Conservation (phyloP, 2,797 vertebrate genomes). For the Adelosebastes latens region DNA sequence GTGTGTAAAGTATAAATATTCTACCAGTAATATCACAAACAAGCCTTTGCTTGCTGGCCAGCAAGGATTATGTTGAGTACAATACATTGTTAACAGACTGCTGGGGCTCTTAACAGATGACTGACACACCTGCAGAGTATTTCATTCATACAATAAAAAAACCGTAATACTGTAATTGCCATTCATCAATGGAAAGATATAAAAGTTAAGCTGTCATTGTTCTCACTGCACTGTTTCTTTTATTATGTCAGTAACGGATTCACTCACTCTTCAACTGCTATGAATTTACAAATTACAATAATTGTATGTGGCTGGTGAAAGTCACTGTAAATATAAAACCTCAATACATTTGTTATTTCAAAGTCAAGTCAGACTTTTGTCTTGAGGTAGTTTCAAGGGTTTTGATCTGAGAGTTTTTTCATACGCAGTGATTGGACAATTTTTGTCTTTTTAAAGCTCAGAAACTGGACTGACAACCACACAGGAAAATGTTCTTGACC, state of each 20-base stretch:
- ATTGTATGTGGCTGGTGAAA: not conserved
- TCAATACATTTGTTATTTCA: not conserved
- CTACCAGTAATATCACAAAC: not conserved
- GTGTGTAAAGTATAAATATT: not conserved
- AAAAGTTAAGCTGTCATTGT: not conserved
- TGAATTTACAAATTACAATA: not conserved
- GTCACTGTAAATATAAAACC: not conserved
- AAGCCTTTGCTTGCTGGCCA: not conserved
- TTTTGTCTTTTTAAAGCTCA: not conserved
- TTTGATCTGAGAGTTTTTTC: not conserved
- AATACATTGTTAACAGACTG: conserved; percentile 6
- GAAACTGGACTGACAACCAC: not conserved
- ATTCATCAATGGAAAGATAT: not conserved
- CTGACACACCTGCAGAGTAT: not conserved
- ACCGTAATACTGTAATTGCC: not conserved
- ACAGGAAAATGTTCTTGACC: not conserved
- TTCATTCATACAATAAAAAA: conserved; percentile 8
- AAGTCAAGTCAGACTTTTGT: not conserved
- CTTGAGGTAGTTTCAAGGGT: not conserved
- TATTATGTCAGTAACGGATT: not conserved
- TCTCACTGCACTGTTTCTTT: not conserved
- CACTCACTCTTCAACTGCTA: not conserved
- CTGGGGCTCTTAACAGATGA: not conserved
- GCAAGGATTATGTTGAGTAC: not conserved
- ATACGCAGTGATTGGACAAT: not conserved